These are phyloP conservation scores for Pangasianodon gigas DNA, from an alignment of 2,113 vertebrate species.

Conservation along the genomic window DNA sequence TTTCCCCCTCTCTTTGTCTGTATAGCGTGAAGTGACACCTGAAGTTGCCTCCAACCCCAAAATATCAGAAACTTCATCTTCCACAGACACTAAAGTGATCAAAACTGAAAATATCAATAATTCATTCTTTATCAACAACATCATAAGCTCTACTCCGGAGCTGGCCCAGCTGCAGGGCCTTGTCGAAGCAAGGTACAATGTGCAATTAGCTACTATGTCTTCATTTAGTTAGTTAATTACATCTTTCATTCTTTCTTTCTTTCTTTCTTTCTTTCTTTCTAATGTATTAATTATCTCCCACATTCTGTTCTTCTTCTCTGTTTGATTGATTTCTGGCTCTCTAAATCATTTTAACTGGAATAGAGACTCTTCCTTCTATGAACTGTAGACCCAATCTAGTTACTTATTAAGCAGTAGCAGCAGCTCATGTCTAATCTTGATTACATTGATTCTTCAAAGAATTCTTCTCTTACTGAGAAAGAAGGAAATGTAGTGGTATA, in stretches of 20 bases:
- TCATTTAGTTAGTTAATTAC: neutral
- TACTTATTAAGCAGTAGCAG: neutral
- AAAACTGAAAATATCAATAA: constrained; percentile 34
- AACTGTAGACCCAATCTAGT: constrained; percentile 5
- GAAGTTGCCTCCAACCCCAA: constrained; percentile 56
- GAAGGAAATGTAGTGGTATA: neutral
- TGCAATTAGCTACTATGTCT: neutral
- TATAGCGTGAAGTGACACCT: constrained; percentile 55
- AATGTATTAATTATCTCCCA: neutral
- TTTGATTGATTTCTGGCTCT: constrained; percentile 1
- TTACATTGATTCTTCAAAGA: neutral
- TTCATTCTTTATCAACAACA: constrained; percentile 65
- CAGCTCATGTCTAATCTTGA: neutral
- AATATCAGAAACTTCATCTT: constrained; percentile 50
- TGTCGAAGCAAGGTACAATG: constrained; percentile 62
- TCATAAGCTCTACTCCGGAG: constrained; percentile 78
- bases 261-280: neutral
- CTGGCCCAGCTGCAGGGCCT: constrained; percentile 63
- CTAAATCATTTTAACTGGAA: neutral
- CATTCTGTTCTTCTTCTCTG: neutral
- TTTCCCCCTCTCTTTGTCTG: neutral
- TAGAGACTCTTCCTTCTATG: neutral
- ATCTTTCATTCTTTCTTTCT: neutral
- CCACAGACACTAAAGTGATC: constrained; percentile 46
- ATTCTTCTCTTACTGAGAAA: neutral